phyloP scores from a whole-genome alignment of 2,797 vertebrate species.

The Propithecus deckenii region DNA sequence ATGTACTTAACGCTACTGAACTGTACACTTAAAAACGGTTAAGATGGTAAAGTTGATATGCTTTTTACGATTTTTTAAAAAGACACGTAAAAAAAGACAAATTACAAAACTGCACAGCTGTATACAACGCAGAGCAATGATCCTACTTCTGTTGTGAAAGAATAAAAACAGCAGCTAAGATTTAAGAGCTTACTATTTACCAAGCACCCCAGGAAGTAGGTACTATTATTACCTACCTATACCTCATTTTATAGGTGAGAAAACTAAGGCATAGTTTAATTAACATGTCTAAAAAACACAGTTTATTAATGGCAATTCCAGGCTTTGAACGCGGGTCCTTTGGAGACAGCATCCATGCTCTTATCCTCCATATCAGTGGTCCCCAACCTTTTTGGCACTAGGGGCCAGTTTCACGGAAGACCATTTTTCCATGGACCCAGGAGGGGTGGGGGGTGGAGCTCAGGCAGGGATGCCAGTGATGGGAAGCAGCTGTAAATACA shows the following conservation, averaged over 20 bases:
- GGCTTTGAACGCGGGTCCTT: neutral
- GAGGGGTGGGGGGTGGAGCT: no score
- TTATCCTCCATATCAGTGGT: neutral
- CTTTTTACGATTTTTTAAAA: neutral
- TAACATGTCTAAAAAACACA: neutral
- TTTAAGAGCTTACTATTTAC: neutral
- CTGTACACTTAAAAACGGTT: neutral
- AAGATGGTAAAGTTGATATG: neutral
- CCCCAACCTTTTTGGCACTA: no score
- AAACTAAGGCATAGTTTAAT: neutral
- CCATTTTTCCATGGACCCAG: no score
- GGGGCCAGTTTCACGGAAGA: no score
- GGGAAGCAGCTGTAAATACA: no score
- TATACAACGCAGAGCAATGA: neutral
- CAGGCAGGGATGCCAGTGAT: no score
- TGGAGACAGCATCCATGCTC: neutral
- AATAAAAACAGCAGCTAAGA: neutral
- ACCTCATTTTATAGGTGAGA: slow-evolving; percentile 37
- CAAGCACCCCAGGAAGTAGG: neutral
- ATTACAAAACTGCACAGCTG: neutral
- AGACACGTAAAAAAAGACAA: neutral
- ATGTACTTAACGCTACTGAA: neutral
- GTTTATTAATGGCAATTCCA: neutral
- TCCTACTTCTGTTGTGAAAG: neutral
- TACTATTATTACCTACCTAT: neutral